Evolutionary conservation across 2,113 vertebrate species (phyloP).

Genomic region (Albula glossodonta): DNA sequence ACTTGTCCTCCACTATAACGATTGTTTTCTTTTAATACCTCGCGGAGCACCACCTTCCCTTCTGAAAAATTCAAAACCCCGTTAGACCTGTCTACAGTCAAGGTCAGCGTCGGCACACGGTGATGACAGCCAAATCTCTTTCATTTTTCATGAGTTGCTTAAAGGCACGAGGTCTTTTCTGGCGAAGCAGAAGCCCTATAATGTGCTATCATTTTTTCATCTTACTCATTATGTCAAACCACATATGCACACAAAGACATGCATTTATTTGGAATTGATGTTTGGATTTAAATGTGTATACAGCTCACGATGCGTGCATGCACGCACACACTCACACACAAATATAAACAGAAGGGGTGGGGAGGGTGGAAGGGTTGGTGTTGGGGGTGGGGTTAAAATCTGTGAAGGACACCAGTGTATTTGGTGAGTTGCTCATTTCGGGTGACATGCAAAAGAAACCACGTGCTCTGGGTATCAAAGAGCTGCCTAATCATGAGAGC

Average conservation of each 20-base stretch:
- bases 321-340: conserved; percentile 38
- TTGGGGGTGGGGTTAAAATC: background rate
- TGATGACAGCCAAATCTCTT: conserved; percentile 61
- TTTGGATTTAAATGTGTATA: conserved; percentile 37
- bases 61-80: conserved; percentile 58
- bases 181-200: conserved; percentile 47
- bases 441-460: background rate
- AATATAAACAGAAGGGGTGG: conserved; percentile 32
- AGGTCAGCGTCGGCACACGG: conserved; percentile 55
- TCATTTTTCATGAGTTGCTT: conserved; percentile 67
- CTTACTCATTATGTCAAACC: conserved; percentile 55
- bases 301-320: conserved; percentile 31
- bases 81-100: conserved; percentile 57
- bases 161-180: conserved; percentile 56
- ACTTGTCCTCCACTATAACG: conserved; percentile 36
- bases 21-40: conserved; percentile 54
- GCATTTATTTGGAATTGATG: conserved; percentile 50
- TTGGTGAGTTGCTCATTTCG: background rate
- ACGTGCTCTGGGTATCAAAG: background rate
- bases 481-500: background rate
- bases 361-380: background rate
- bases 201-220: conserved; percentile 51
- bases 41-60: conserved; percentile 53
- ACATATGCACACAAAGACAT: conserved; percentile 40
- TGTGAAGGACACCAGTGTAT: background rate